phyloP scores from a whole-genome alignment of 2,113 vertebrate species.

The Rhinichthys klamathensis region DNA sequence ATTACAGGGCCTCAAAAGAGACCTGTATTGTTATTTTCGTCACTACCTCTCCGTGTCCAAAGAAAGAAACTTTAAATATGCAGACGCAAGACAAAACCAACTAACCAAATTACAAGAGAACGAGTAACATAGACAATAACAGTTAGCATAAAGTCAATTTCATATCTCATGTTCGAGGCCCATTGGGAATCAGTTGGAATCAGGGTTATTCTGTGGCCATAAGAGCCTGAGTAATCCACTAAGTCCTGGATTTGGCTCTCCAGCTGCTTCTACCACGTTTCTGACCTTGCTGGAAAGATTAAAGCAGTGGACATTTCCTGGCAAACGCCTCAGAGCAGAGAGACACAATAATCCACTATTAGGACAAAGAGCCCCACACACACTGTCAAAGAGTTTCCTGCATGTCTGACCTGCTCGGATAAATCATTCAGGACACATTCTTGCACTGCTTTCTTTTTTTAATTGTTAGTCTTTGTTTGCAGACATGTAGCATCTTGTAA shows the following conservation, averaged over 20 bases:
- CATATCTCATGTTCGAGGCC: not conserved
- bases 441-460: not conserved
- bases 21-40: no score
- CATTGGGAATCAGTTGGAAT: slow-evolving; percentile 7
- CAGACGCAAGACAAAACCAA: not conserved
- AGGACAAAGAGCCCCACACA: not conserved
- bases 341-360: slow-evolving; percentile 7
- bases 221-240: slow-evolving; percentile 32
- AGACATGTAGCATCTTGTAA: not conserved
- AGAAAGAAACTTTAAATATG: not conserved
- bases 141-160: not conserved
- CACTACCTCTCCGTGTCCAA: not conserved
- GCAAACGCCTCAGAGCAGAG: not conserved
- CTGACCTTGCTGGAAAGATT: slow-evolving; percentile 29
- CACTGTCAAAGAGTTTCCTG: not conserved
- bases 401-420: slow-evolving; percentile 13
- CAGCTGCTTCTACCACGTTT: not conserved
- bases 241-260: slow-evolving; percentile 20
- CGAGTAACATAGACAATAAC: not conserved
- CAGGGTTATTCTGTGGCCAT: not conserved
- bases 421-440: not conserved
- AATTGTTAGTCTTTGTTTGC: not conserved
- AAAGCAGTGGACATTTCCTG: slow-evolving; percentile 1
- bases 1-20: no score
- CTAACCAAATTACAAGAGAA: not conserved